Conservation (phyloP, 2,113 vertebrate species). For the Lynx canadensis region DNA sequence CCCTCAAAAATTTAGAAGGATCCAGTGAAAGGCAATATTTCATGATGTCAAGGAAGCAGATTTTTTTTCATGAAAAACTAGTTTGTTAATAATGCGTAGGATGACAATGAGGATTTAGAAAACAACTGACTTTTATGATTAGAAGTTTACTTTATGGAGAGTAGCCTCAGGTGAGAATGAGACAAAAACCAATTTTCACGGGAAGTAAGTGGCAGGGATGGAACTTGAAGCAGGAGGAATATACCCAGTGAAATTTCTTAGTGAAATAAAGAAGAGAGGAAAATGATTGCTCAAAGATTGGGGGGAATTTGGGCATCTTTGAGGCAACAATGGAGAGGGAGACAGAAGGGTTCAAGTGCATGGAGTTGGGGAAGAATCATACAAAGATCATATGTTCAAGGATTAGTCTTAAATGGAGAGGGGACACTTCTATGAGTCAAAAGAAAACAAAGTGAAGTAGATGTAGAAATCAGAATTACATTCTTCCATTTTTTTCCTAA, state of each 20-base stretch:
- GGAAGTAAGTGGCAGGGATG: neutral
- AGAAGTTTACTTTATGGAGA: neutral
- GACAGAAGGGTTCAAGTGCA: neutral
- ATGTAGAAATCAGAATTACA: neutral
- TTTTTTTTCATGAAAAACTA: neutral
- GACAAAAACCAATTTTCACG: neutral
- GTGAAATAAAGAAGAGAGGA: neutral
- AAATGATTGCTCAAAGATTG: neutral
- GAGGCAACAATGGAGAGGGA: neutral
- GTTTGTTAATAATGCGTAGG: neutral
- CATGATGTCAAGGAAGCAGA: neutral
- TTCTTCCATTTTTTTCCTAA: neutral
- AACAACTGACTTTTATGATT: neutral
- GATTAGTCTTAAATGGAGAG: neutral
- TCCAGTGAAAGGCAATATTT: neutral
- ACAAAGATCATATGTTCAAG: neutral
- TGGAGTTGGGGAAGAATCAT: neutral
- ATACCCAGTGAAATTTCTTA: neutral
- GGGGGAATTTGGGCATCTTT: neutral
- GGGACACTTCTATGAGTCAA: neutral
- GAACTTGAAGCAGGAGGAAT: neutral
- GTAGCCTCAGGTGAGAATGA: neutral
- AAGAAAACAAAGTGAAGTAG: neutral
- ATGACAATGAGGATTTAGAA: neutral
- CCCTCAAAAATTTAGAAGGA: neutral